Conservation (phyloP, 2,113 vertebrate species). For the Gobius niger region DNA sequence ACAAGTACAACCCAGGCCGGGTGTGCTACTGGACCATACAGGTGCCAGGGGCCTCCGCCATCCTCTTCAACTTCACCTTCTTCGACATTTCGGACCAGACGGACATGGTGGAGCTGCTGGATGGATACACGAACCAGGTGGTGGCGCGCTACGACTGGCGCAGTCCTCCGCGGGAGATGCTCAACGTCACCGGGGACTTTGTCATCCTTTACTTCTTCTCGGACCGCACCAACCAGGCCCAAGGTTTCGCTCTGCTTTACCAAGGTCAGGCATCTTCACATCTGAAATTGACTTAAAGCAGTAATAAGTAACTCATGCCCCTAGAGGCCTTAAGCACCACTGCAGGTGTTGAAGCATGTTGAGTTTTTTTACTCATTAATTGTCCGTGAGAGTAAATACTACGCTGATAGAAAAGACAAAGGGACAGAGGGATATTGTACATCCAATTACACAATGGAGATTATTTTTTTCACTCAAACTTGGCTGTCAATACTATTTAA, state of each 20-base stretch:
- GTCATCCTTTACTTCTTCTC: slow-evolving; percentile 96
- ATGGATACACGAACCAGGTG: slow-evolving; percentile 88
- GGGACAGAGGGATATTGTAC: no score
- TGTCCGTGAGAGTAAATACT: no score
- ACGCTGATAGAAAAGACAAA: no score
- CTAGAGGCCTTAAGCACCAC: no score
- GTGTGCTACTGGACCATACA: slow-evolving; percentile 97
- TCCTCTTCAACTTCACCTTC: slow-evolving; percentile 91
- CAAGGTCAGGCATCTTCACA: slow-evolving; percentile 75
- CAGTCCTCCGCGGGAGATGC: slow-evolving; percentile 80
- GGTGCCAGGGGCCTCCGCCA: slow-evolving; percentile 82
- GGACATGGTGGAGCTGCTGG: slow-evolving; percentile 95
- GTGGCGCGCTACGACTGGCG: slow-evolving; percentile 88
- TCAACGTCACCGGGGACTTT: slow-evolving; percentile 90
- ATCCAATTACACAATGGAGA: no score
- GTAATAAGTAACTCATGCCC: no score
- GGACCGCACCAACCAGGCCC: slow-evolving; percentile 90
- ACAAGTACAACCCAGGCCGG: slow-evolving; percentile 83
- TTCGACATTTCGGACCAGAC: slow-evolving; percentile 93
- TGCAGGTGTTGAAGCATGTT: no score
- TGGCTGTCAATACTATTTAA: no score
- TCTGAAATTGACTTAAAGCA: no score
- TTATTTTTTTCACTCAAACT: no score
- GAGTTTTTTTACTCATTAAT: no score
- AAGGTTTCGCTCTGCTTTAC: slow-evolving; percentile 91